Evolutionary conservation across 2,888 invertebrate genomes (phyloP), one percentile per base, ranked within the genome.

Genomic region (Resseliella maxima): DNA sequence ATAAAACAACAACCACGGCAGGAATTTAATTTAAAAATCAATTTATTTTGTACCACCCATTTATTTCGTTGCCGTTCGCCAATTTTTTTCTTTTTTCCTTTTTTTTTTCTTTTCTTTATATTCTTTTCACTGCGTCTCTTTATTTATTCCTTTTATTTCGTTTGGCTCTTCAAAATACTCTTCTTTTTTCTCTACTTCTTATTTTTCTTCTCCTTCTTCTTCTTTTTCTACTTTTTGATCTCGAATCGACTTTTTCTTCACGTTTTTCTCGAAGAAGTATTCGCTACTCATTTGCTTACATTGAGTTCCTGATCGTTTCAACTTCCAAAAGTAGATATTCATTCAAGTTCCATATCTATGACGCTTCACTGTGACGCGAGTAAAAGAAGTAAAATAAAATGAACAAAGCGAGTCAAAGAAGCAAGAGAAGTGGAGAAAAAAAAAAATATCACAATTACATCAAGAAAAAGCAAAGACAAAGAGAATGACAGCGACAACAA

Each of bases 1-100:
- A 83, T 38, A 83, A 85, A 85, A 46, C 85, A 41, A 85, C 46
- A 85, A 27, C 85, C 46, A 85, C 46, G 46, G 46, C 85, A 85
- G 50, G 46, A 86, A 86, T 86, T 86, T 86, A 86, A 86, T 86
- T 86, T 86, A 86, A 86, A 86, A 86, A 54, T 86, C 86, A 86
- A 86, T 86, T 86, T 86, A 86, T 86, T 86, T 86, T 59, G 86
- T 86, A 86, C 86, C 86, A 86, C 86, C 86, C 86, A 86, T 86
- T 86, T 86, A 86, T 59, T 59, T 86, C 72, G 86, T 64, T 81
- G 85, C 45, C 85, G 45, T 83, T 83, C 83, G 83, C 83, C 15
- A 83, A 83, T 3, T 83, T 83, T 83, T 83, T 38, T 27, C 6
- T 83, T 83, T 81, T 36, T 36, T 15, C 36, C 81, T 35, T 81